A percentile compares a stretch with the other conserved stretches of the same genome.
Conservation (phyloP, 2,888 invertebrate genomes). For the Allophyes oxyacanthae region DNA sequence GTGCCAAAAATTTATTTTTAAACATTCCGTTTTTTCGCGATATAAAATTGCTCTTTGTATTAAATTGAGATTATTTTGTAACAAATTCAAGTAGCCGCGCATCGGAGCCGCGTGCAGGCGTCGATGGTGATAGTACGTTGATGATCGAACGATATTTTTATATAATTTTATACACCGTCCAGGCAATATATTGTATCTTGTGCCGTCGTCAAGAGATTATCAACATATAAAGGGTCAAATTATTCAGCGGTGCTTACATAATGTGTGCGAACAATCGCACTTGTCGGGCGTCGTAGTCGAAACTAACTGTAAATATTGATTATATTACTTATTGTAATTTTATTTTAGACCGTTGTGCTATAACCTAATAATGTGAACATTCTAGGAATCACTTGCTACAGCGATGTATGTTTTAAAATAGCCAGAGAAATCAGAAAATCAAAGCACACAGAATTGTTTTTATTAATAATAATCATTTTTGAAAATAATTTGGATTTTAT, state of each 20-base stretch:
- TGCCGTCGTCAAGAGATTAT: constrained; percentile 52
- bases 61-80: constrained; percentile 26
- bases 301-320: constrained; percentile 84
- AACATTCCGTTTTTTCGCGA: constrained; percentile 38
- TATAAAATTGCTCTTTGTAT: constrained; percentile 22
- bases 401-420: constrained; percentile 51
- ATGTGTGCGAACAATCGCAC: constrained; percentile 48
- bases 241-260: constrained; percentile 64
- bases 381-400: constrained; percentile 55
- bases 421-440: constrained; percentile 58
- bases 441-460: constrained; percentile 67
- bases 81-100: constrained; percentile 1
- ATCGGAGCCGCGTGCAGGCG: constrained; percentile 34
- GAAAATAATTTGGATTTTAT: constrained; percentile 77
- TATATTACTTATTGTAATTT: constrained; percentile 87
- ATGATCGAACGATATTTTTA: constrained; percentile 53
- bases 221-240: constrained; percentile 45
- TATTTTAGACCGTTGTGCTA: constrained; percentile 87
- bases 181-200: constrained; percentile 49
- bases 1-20: constrained; percentile 54
- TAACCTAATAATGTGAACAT: constrained; percentile 74
- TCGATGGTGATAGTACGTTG: constrained; percentile 39
- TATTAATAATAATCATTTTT: constrained; percentile 73
- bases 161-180: constrained; percentile 54
- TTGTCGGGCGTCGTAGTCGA: constrained; percentile 64